Evolutionary conservation across 64 coral and sea anemone species (phyloP), one percentile per base, ranked within the genome.

Genomic region (Pachyseris speciosa): DNA sequence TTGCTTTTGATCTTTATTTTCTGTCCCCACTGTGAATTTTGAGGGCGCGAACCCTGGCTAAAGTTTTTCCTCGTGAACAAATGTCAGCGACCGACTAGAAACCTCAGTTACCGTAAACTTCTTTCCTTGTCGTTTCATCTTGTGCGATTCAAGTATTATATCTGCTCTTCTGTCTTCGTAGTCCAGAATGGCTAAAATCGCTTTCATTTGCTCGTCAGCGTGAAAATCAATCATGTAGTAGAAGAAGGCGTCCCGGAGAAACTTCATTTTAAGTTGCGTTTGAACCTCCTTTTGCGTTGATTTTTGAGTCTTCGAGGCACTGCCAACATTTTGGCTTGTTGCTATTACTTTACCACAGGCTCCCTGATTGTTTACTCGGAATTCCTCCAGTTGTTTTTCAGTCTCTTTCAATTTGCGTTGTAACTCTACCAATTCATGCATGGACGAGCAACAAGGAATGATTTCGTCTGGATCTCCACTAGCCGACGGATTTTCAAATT

Each of bases 171-270:
- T 85, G 41, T 99, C 97, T 11, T 95, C 97, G 22, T 99, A 99
- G 37, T 92, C 94, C 20, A 99, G 37, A 72, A 99, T 95, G 6
- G 97, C 97, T 43, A 99, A 92, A 59, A 99, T 99, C 5, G 97
- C 97, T 49, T 95, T 99, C 86, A 99, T 95, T 45, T 99, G 97
- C 20, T 99, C 97, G 28, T 99, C 97, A 9, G 94, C 87, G 49
- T 99, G 97, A 74, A 99, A 99, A 28, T 99, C 97, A 43, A 99
- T 99, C 97, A 99, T 99, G 17, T 95, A 99, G 47, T 99, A 99
- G 24, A 99, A 99, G 28, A 99, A 99, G 9, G 97, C 97, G 57
- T 99, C 97, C 30, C 97, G 83, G 4, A 99, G 86, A 60, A 99
- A 99, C 42, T 99, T 99, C 44, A 99, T 79, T 64, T 91, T 89